Conservation (phyloP, 2,113 vertebrate species). For the Charina bottae region DNA sequence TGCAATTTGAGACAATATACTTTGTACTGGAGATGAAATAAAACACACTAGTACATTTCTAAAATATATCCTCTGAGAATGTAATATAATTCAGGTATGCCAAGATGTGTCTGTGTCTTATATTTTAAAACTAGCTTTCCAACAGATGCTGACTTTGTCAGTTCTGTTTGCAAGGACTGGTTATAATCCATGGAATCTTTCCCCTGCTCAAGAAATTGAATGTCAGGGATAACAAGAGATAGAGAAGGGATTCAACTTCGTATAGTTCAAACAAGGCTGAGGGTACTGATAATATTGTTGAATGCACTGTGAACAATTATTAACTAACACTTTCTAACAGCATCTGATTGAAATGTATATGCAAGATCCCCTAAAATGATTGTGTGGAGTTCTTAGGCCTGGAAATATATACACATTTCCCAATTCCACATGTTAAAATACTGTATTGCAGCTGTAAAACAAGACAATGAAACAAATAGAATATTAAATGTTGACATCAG, state of each 20-base stretch:
- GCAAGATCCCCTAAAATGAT: neutral
- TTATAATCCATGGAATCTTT: neutral
- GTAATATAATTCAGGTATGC: neutral
- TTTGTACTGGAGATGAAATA: neutral
- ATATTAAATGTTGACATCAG: neutral
- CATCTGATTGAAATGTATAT: neutral
- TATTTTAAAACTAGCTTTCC: neutral
- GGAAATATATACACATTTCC: neutral
- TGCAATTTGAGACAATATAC: neutral
- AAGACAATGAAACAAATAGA: neutral
- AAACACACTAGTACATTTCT: neutral
- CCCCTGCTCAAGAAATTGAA: neutral
- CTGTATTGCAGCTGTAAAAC: neutral
- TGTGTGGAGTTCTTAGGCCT: neutral
- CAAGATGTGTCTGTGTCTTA: neutral
- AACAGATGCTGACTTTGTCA: neutral
- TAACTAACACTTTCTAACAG: neutral
- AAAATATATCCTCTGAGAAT: neutral
- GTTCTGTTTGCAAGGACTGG: neutral
- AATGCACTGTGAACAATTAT: neutral
- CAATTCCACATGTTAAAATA: neutral
- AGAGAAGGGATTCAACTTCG: neutral
- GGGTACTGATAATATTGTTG: neutral
- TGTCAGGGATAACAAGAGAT: neutral
- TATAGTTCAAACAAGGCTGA: neutral